Evolutionary conservation across 2,888 invertebrate species (phyloP).

Genomic region (Lasioglossum villosulum): DNA sequence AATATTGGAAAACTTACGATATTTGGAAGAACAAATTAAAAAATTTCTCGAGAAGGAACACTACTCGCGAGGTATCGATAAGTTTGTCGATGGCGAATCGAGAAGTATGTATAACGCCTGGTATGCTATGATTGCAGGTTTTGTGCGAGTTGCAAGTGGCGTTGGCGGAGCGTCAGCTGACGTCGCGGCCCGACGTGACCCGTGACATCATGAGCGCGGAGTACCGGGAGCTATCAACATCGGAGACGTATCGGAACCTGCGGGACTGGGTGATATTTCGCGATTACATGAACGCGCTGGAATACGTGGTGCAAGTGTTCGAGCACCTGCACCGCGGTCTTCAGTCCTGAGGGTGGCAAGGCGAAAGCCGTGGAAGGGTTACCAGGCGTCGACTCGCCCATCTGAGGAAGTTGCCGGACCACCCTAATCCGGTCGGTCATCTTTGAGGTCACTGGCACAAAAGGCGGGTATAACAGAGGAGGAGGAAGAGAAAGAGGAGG

Average conservation of each 20-base stretch:
- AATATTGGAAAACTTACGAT: too few relatives aligned
- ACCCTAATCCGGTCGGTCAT: conserved; percentile 65
- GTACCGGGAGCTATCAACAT: conserved; percentile 75
- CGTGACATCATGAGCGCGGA: conserved; percentile 84
- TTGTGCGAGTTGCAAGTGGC: conserved; percentile 89
- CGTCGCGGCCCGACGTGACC: conserved; percentile 81
- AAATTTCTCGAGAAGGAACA: too few relatives aligned
- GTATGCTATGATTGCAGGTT: conserved; percentile 83
- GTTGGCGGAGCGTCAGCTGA: conserved; percentile 82
- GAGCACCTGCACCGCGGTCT: conserved; percentile 80
- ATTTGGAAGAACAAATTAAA: too few relatives aligned
- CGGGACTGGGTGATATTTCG: conserved; percentile 88
- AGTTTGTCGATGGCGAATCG: not conserved
- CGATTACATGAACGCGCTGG: conserved; percentile 88
- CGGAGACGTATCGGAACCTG: conserved; percentile 84
- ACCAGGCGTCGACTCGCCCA: conserved; percentile 76
- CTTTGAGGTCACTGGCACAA: conserved; percentile 49
- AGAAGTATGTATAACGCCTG: not conserved
- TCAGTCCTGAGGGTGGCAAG: conserved; percentile 79
- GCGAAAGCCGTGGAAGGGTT: conserved; percentile 77
- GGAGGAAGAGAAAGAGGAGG: not conserved
- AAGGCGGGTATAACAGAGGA: conserved; percentile 5
- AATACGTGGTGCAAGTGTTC: conserved; percentile 86
- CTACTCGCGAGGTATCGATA: not conserved
- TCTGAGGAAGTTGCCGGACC: conserved; percentile 70